Conservation (phyloP, 2,888 invertebrate species). For the Polia nebulosa region DNA sequence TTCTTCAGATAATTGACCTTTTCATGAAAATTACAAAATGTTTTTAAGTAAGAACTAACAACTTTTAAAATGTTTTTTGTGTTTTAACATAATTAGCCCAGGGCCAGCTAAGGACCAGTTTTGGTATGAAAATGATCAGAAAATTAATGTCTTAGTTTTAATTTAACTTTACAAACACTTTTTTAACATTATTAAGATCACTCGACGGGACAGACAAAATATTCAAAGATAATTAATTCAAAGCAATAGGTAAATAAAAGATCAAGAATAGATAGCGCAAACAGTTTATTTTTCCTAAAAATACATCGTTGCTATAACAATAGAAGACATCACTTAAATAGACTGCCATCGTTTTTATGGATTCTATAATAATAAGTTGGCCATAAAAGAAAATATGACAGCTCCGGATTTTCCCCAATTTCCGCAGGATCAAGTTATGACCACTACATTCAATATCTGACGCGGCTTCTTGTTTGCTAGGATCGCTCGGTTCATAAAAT, state of each 20-base stretch:
- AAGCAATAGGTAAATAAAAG: neutral
- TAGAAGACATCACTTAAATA: conserved; percentile 14
- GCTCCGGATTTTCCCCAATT: conserved; percentile 44
- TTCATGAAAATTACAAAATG: too few relatives aligned
- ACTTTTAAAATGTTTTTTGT: too few relatives aligned
- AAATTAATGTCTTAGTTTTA: too few relatives aligned
- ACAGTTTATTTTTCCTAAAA: conserved; percentile 3
- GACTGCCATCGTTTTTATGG: conserved; percentile 27
- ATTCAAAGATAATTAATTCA: too few relatives aligned
- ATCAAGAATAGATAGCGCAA: neutral
- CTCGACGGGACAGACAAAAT: too few relatives aligned
- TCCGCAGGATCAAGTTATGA: conserved; percentile 43
- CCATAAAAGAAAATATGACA: conserved; percentile 37
- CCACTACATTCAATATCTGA: conserved; percentile 11
- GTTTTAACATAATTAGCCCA: too few relatives aligned
- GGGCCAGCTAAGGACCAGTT: too few relatives aligned
- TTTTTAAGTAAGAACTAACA: too few relatives aligned
- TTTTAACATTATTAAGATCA: too few relatives aligned
- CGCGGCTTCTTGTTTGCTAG: conserved; percentile 5
- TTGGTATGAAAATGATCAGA: too few relatives aligned
- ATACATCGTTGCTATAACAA: conserved; percentile 13
- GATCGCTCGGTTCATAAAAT: neutral
- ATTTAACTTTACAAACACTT: too few relatives aligned
- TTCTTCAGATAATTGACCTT: too few relatives aligned
- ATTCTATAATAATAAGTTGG: conserved; percentile 38